These are phyloP conservation scores for Papilio polyxenes DNA, from an alignment of 1,140 invertebrate genomes.

Conservation along the genomic window DNA sequence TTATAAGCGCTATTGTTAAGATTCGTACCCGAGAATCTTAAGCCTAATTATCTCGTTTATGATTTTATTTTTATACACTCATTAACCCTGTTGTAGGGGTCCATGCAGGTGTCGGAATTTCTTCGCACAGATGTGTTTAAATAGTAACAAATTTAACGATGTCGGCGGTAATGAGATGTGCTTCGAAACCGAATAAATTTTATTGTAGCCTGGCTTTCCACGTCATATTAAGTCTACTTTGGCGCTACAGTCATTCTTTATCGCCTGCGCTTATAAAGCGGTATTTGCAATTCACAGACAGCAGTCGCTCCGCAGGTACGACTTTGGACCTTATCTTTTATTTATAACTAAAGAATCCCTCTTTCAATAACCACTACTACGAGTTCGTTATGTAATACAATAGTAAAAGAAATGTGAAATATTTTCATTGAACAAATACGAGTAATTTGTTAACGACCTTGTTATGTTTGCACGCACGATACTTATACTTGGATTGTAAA, in stretches of 20 bases:
- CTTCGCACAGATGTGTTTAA: conserved; percentile 27
- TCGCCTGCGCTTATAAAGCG: conserved; percentile 47
- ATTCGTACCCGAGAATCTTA: conserved; percentile 53
- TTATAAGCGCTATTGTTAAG: conserved; percentile 67
- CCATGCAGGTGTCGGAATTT: conserved; percentile 9
- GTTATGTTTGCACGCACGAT: conserved; percentile 32
- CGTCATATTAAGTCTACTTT: conserved; percentile 40
- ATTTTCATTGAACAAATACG: conserved; percentile 30
- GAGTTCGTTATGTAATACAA: conserved; percentile 38
- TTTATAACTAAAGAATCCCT: conserved; percentile 72
- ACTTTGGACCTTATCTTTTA: conserved; percentile 76
- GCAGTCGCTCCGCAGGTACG: conserved; percentile 66
- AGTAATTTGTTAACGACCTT: conserved; percentile 30
- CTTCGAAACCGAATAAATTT: conserved; percentile 29
- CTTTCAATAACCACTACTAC: conserved; percentile 54
- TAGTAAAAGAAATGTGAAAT: conserved; percentile 13
- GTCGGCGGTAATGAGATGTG: conserved; percentile 18
- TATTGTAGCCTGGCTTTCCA: conserved; percentile 11
- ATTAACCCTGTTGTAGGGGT: conserved; percentile 30
- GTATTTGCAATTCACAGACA: conserved; percentile 77
- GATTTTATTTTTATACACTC: conserved; percentile 37
- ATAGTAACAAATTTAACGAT: conserved; percentile 29
- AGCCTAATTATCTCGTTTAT: conserved; percentile 45
- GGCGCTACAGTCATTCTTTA: conserved; percentile 48
- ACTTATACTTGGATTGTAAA: conserved; percentile 29